These are phyloP conservation scores for Danionella dracula DNA, from an alignment of 2,797 vertebrate genomes.

Conservation along the genomic window DNA sequence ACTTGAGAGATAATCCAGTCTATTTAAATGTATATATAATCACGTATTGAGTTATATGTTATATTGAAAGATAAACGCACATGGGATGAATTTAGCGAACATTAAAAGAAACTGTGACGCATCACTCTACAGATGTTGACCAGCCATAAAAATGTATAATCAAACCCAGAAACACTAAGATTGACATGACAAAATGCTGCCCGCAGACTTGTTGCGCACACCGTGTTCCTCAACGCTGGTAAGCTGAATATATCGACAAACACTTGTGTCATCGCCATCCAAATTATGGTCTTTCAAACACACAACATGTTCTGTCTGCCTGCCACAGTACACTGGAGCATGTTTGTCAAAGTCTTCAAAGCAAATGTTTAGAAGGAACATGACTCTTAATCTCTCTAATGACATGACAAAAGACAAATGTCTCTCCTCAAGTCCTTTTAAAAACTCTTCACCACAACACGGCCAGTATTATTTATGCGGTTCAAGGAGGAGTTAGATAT, in stretches of 20 bases:
- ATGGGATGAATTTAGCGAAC: too few relatives aligned
- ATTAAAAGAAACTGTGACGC: not conserved
- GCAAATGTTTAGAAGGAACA: constrained; percentile 13
- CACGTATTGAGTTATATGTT: too few relatives aligned
- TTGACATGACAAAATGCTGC: constrained; percentile 29
- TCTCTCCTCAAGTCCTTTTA: not conserved
- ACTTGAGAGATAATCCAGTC: too few relatives aligned
- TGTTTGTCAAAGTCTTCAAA: not conserved
- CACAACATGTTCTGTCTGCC: not conserved
- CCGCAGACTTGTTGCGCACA: constrained; percentile 1
- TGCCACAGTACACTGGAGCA: not conserved
- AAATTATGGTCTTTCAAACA: constrained; percentile 2
- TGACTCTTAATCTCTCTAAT: constrained; percentile 3
- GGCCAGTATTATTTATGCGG: not conserved
- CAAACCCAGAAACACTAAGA: constrained; percentile 29
- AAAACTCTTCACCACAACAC: not conserved
- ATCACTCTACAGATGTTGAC: not conserved
- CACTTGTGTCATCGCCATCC: constrained; percentile 6
- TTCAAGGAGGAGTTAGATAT: too few relatives aligned
- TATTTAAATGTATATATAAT: too few relatives aligned
- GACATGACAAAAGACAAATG: not conserved
- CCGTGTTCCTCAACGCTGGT: constrained; percentile 1
- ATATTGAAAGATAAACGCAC: too few relatives aligned
- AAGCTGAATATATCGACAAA: not conserved
- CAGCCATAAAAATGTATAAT: constrained; percentile 26